A percentile compares a stretch with the other conserved stretches of the same genome.
phyloP scores from a whole-genome alignment of 2,888 invertebrate genomes.

The Callyntrura guangdongensis region DNA sequence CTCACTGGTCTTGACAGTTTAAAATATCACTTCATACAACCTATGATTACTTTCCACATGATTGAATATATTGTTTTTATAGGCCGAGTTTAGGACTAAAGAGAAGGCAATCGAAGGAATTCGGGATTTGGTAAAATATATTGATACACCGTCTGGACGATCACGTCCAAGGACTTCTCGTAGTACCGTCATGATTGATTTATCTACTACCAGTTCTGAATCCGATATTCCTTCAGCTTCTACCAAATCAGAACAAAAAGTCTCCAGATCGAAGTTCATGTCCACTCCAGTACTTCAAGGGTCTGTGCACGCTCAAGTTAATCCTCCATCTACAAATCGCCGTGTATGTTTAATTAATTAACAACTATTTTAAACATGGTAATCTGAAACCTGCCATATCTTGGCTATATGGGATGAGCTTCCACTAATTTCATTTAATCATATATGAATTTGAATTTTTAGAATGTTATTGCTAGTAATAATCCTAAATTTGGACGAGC shows the following conservation, averaged over 20 bases:
- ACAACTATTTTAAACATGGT: too few relatives aligned
- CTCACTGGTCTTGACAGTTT: not conserved
- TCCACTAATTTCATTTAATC: too few relatives aligned
- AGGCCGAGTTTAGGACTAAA: conserved; percentile 81
- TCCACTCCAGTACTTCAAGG: conserved; percentile 72
- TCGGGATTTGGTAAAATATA: conserved; percentile 74
- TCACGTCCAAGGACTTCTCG: conserved; percentile 52
- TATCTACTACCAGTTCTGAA: conserved; percentile 81
- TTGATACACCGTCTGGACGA: conserved; percentile 17
- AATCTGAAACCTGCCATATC: too few relatives aligned
- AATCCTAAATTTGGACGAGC: conserved; percentile 93
- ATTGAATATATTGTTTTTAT: not conserved
- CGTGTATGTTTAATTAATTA: conserved; percentile 46
- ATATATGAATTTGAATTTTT: conserved; percentile 86
- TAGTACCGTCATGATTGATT: conserved; percentile 13
- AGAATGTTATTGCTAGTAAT: conserved; percentile 89
- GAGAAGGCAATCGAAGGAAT: conserved; percentile 82
- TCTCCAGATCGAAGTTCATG: conserved; percentile 56
- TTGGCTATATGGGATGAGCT: too few relatives aligned
- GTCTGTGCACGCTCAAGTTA: conserved; percentile 36
- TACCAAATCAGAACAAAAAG: conserved; percentile 23
- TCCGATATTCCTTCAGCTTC: conserved; percentile 77
- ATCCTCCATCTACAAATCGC: conserved; percentile 40
- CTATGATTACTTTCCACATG: not conserved
- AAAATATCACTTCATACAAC: not conserved